These are phyloP conservation scores for Scomberomorus guttatus DNA, from an alignment of 2,797 vertebrate genomes.

Conservation along the genomic window DNA sequence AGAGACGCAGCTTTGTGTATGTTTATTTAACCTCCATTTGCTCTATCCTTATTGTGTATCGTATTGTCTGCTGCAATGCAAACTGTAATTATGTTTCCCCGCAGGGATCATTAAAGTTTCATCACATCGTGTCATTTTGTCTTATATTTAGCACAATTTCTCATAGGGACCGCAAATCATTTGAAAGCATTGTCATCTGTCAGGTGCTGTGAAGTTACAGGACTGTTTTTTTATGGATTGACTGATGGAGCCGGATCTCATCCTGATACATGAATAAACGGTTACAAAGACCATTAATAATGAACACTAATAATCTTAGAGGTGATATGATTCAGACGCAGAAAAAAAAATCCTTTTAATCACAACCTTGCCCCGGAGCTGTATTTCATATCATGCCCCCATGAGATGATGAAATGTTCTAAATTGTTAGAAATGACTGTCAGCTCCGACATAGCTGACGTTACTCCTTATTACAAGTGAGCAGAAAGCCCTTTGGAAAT, in stretches of 20 bases:
- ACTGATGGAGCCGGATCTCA: constrained; percentile 1
- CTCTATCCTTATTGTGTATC: not conserved
- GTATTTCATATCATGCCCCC: constrained; percentile 11
- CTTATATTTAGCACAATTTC: constrained; percentile 20
- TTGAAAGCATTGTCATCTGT: constrained; percentile 5
- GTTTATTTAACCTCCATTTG: constrained; percentile 30
- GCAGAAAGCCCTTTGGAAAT: constrained; percentile 18
- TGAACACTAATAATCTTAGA: constrained; percentile 17
- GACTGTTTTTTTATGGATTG: not conserved
- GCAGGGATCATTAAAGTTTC: constrained; percentile 41
- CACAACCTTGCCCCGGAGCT: not conserved
- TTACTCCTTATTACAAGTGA: constrained; percentile 32
- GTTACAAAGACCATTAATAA: constrained; percentile 22
- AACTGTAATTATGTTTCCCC: constrained; percentile 36
- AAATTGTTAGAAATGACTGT: constrained; percentile 17
- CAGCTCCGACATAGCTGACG: constrained; percentile 3
- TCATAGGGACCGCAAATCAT: not conserved
- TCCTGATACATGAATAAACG: constrained; percentile 11
- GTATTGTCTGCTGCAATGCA: constrained; percentile 5
- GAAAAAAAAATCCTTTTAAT: constrained; percentile 44
- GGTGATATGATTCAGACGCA: not conserved
- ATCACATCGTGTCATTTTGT: constrained; percentile 24
- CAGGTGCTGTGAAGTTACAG: not conserved
- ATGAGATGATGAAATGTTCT: constrained; percentile 33
- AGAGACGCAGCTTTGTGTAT: not conserved